phyloP scores from a whole-genome alignment of 2,797 vertebrate genomes.

The Peromyscus nudipes region DNA sequence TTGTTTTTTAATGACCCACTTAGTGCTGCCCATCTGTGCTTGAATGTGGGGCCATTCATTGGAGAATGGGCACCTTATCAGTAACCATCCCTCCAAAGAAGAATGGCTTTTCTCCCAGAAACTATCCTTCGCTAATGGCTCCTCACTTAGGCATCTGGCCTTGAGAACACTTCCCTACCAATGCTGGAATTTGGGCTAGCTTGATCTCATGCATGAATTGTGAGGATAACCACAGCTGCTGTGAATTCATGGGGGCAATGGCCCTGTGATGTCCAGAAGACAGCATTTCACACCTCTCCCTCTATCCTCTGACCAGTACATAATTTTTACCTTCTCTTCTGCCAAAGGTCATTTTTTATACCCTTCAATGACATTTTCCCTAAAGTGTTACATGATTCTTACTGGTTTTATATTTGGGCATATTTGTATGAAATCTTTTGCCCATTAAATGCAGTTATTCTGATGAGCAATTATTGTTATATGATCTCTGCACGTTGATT shows the following conservation, averaged over 20 bases:
- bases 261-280: too few relatives aligned
- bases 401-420: slow-evolving; percentile 26
- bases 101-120: not conserved
- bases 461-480: not conserved
- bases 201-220: not conserved
- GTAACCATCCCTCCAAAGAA: not conserved
- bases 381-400: not conserved
- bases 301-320: not conserved
- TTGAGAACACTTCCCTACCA: too few relatives aligned
- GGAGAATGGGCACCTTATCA: not conserved
- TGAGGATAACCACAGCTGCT: not conserved
- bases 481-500: slow-evolving; percentile 18
- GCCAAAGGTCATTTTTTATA: not conserved
- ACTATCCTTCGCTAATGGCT: not conserved
- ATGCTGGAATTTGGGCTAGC: too few relatives aligned
- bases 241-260: not conserved
- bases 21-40: not conserved
- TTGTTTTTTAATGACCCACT: not conserved
- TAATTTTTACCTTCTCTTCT: not conserved
- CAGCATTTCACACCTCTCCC: not conserved
- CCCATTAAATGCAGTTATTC: not conserved
- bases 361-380: not conserved
- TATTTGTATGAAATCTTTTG: not conserved
- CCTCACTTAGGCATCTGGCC: not conserved
- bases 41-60: not conserved